Percentiles rank a stretch among this genome's conserved stretches.
These are phyloP conservation scores for Syngnathus floridae DNA, from an alignment of 2,113 vertebrate genomes.

Conservation along the genomic window DNA sequence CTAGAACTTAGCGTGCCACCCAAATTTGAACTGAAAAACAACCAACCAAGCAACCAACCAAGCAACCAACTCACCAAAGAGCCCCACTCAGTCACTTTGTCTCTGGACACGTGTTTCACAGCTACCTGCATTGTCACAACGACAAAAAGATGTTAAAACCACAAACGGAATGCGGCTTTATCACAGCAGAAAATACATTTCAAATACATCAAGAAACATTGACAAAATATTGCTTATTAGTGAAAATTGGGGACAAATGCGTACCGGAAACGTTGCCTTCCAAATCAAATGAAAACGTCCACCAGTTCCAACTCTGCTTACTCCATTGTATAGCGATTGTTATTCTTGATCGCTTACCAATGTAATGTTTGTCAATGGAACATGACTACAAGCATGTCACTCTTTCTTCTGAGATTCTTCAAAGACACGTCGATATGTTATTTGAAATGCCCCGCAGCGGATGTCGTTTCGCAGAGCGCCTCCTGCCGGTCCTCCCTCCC, in stretches of 20 bases:
- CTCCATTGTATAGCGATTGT: no score
- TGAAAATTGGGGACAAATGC: no score
- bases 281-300: neutral
- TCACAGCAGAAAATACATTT: neutral
- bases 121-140: slow-evolving; percentile 75
- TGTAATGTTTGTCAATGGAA: neutral
- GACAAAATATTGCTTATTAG: no score
- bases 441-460: neutral
- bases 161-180: no score
- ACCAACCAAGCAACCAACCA: no score
- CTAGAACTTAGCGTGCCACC: no score
- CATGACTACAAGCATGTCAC: neutral
- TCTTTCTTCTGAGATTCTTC: no score
- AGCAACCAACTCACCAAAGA: slow-evolving; percentile 75
- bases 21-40: no score
- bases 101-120: slow-evolving; percentile 90
- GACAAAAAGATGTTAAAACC: no score
- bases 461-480: neutral
- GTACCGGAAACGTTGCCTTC: no score
- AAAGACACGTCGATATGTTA: neutral
- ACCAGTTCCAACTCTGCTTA: no score
- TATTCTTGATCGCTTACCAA: no score
- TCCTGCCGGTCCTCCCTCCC: neutral
- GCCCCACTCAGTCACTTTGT: slow-evolving; percentile 90
- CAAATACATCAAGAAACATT: neutral